Conservation (phyloP, 2,888 invertebrate species). For the Laspeyria flexula region DNA sequence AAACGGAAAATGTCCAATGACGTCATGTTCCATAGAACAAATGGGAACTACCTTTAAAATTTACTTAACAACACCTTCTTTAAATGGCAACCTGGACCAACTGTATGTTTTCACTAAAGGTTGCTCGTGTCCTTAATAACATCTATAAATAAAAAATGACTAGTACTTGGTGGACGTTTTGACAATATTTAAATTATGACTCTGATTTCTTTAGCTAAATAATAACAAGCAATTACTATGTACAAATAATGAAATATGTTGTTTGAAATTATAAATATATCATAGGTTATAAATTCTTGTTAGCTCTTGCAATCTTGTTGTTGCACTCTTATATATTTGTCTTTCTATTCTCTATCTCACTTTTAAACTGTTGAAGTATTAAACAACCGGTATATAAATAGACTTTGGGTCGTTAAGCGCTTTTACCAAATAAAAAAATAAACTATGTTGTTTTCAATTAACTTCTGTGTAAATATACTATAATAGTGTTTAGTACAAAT, state of each 20-base stretch:
- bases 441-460: conserved; percentile 57
- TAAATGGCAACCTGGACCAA: too few species aligned
- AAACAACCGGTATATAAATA: conserved; percentile 33
- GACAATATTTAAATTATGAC: too few species aligned
- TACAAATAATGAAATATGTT: neutral
- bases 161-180: too few species aligned
- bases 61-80: too few species aligned
- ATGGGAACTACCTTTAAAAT: too few species aligned
- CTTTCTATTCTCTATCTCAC: neutral
- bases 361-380: neutral
- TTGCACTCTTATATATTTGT: conserved; percentile 14
- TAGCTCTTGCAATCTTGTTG: conserved; percentile 6
- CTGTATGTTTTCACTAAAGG: too few species aligned
- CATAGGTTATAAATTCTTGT: neutral
- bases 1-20: too few species aligned
- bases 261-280: conserved; percentile 8
- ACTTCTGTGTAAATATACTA: conserved; percentile 75
- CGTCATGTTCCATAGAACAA: too few species aligned
- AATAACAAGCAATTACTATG: conserved; percentile 1
- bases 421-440: conserved; percentile 78
- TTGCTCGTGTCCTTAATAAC: too few species aligned
- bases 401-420: conserved; percentile 61
- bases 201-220: neutral
- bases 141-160: too few species aligned
- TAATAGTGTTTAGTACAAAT: conserved; percentile 81